Conservation (phyloP, 2,888 invertebrate species). For the Pelosia muscerda region DNA sequence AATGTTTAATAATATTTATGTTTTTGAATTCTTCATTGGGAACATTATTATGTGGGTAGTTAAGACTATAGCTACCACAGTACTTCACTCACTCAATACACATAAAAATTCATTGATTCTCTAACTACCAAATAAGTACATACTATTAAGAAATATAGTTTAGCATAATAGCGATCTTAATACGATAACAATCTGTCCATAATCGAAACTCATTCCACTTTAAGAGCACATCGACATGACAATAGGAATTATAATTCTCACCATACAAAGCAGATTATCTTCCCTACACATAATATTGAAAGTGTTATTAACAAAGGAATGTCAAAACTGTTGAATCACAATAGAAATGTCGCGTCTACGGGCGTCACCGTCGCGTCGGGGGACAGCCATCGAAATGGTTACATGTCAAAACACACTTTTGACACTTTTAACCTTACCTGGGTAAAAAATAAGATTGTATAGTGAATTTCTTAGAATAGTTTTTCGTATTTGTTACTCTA, state of each 20-base stretch:
- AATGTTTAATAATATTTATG: too few species aligned
- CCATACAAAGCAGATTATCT: slow-evolving; percentile 26
- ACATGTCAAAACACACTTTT: slow-evolving; percentile 52
- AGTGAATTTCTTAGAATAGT: not conserved
- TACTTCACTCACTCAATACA: too few species aligned
- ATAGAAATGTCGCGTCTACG: slow-evolving; percentile 43
- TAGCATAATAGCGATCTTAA: slow-evolving; percentile 8
- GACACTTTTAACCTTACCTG: slow-evolving; percentile 47
- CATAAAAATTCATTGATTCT: not conserved
- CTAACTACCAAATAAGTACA: not conserved
- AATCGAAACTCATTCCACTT: slow-evolving; percentile 15
- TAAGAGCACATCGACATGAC: slow-evolving; percentile 23
- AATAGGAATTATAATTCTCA: slow-evolving; percentile 21
- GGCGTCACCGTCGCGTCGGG: too few species aligned
- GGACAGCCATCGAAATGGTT: slow-evolving; percentile 40
- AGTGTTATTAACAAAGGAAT: slow-evolving; percentile 44
- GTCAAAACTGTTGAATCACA: slow-evolving; percentile 51
- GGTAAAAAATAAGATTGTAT: not conserved
- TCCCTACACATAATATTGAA: slow-evolving; percentile 21
- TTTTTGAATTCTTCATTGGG: too few species aligned
- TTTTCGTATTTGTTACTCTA: not conserved
- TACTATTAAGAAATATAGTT: not conserved
- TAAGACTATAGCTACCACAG: too few species aligned
- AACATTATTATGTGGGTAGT: too few species aligned
- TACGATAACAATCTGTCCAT: slow-evolving; percentile 20